Percentiles rank a stretch among this genome's conserved stretches.
phyloP scores from a whole-genome alignment of 30 jellyfish, hydroid and myxozoan species.

The Hydractinia echinata region DNA sequence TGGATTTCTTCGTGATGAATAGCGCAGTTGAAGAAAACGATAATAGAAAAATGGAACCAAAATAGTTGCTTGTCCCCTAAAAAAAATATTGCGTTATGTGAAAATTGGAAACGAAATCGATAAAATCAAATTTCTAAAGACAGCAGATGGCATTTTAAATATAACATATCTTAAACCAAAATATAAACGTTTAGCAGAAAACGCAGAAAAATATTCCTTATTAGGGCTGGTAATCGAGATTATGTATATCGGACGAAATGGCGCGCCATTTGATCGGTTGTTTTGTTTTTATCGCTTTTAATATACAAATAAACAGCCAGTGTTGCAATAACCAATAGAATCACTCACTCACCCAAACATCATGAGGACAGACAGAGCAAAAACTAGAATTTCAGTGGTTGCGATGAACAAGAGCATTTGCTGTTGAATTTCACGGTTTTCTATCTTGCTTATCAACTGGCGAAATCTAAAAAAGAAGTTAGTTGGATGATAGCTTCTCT shows the following conservation, averaged over 20 bases:
- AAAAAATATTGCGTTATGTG: not conserved
- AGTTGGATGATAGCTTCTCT: not conserved
- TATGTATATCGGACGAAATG: no score
- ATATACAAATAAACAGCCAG: no score
- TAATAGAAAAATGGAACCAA: constrained; percentile 81
- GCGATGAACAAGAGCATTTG: constrained; percentile 67
- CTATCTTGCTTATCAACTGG: constrained; percentile 41
- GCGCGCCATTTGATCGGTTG: no score
- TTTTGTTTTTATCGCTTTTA: no score
- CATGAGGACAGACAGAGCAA: constrained; percentile 71
- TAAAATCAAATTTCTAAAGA: no score
- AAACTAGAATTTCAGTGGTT: constrained; percentile 69
- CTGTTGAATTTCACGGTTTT: constrained; percentile 70
- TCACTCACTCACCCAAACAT: constrained; percentile 47
- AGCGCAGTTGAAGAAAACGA: constrained; percentile 81
- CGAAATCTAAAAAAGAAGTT: constrained; percentile 37
- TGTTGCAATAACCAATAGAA: no score
- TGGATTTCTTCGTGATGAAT: constrained; percentile 77
- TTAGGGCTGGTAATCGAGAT: no score
- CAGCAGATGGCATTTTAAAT: no score
- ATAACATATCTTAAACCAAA: no score
- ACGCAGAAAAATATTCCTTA: no score
- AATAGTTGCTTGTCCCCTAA: constrained; percentile 82
- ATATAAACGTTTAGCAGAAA: no score
- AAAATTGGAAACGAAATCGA: no score